phyloP scores from a whole-genome alignment of 2,888 invertebrate species.

The Caenorhabditis sp. region DNA sequence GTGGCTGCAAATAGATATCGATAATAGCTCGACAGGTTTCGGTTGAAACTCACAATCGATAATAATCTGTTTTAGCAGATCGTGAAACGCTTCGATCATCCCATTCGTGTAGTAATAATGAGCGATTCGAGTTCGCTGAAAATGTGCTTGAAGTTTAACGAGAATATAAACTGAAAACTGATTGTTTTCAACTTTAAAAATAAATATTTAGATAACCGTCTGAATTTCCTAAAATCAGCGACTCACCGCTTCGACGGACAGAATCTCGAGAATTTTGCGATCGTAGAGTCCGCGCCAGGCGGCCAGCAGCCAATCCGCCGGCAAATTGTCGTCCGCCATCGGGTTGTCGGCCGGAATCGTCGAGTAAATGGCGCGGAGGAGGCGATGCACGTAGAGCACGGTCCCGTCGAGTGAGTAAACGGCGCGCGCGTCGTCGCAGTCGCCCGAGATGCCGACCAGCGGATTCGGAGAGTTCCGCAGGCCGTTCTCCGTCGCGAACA shows the following conservation, averaged over 20 bases:
- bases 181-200: no score
- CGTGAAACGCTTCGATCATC: constrained; percentile 18
- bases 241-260: no score
- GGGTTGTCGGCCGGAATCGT: neutral
- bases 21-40: neutral
- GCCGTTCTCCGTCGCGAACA: neutral
- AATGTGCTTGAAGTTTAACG: neutral
- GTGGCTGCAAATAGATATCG: constrained; percentile 2
- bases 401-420: neutral
- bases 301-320: no score
- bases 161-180: no score
- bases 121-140: neutral
- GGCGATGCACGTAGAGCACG: neutral
- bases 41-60: constrained; percentile 15
- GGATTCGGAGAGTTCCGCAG: neutral
- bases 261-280: neutral
- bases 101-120: constrained; percentile 1
- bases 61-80: constrained; percentile 1
- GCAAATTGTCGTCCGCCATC: no score
- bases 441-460: no score
- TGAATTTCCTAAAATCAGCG: no score
- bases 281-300: constrained; percentile 4
- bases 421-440: neutral
- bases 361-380: neutral
- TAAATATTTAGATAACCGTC: no score